phyloP scores from a whole-genome alignment of 2,113 vertebrate species.

The Eurypyga helias region DNA sequence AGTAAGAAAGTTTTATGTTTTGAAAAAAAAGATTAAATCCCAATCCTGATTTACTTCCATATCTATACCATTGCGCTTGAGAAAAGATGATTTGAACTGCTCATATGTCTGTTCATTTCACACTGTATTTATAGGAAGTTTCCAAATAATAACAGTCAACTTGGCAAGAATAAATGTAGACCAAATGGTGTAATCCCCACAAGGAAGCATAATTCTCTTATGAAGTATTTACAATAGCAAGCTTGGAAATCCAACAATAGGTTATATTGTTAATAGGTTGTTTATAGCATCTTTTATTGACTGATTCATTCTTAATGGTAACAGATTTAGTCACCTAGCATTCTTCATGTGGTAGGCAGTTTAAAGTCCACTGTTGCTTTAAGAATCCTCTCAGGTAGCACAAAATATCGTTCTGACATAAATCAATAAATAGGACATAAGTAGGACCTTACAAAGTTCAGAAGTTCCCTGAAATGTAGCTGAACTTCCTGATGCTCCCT shows the following conservation, averaged over 20 bases:
- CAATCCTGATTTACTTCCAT: background rate
- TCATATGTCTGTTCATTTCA: constrained; percentile 38
- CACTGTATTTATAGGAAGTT: constrained; percentile 54
- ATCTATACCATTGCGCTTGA: background rate
- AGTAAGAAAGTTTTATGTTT: background rate
- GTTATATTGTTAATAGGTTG: constrained; percentile 60
- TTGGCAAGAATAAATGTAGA: constrained; percentile 58
- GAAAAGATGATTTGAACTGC: background rate
- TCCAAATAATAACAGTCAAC: constrained; percentile 28
- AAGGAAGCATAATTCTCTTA: constrained; percentile 64
- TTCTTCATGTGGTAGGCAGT: constrained; percentile 6
- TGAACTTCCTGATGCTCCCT: constrained; percentile 5
- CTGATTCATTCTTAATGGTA: constrained; percentile 46
- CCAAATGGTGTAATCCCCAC: constrained; percentile 57
- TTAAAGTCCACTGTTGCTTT: background rate
- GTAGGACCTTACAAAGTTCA: constrained; percentile 19
- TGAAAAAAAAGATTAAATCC: background rate
- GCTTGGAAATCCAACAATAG: constrained; percentile 61
- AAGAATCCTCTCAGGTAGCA: constrained; percentile 18
- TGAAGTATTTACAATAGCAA: constrained; percentile 63
- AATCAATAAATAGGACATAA: constrained; percentile 7
- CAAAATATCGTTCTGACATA: background rate
- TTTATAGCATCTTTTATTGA: constrained; percentile 58
- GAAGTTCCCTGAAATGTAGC: constrained; percentile 22
- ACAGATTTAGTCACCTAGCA: constrained; percentile 41